A percentile compares a stretch with the other conserved stretches of the same genome.
phyloP scores from a whole-genome alignment of 2,113 vertebrate species.

The Coptodon bakossiorum region DNA sequence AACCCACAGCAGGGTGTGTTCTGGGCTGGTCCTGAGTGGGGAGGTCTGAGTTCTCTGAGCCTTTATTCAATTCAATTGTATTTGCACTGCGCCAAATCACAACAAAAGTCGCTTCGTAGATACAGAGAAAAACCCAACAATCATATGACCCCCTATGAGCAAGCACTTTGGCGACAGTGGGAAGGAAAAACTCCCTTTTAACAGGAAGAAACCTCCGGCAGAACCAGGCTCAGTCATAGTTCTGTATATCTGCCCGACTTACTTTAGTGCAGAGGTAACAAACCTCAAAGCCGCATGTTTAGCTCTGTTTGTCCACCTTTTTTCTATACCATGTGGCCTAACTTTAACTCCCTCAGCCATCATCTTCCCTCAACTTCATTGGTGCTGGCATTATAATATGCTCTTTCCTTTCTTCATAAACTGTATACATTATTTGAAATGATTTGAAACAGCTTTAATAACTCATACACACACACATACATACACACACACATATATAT shows the following conservation, averaged over 20 bases:
- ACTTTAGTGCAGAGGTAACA: neutral
- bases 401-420: neutral
- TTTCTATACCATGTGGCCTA: neutral
- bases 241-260: neutral
- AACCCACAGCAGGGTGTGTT: neutral
- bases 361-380: neutral
- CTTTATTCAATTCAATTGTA: neutral
- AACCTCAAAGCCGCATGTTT: neutral
- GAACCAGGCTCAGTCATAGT: neutral
- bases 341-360: neutral
- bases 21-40: neutral
- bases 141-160: no score
- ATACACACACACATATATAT: accelerated
- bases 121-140: no score
- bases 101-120: no score
- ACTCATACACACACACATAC: neutral
- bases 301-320: neutral
- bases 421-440: neutral
- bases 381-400: neutral
- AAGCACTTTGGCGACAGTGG: no score
- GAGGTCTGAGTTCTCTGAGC: neutral
- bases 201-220: no score
- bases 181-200: no score
- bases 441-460: neutral
- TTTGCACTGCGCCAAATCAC: no score